Conservation (phyloP, 2,888 invertebrate species). For the Cerceris rybyensis region DNA sequence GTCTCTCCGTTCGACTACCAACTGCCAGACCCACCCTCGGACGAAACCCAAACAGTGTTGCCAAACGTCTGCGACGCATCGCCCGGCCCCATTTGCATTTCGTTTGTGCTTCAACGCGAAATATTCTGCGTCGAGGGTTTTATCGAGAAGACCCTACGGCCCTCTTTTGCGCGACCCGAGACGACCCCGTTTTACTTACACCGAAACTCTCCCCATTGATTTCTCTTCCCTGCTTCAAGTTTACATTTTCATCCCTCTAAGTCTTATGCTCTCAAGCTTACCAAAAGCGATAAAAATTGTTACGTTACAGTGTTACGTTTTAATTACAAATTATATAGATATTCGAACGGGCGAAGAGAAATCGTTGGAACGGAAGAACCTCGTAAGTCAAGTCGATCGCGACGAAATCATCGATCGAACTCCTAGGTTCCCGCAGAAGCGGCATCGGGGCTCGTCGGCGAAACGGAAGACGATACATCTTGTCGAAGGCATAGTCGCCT, state of each 20-base stretch:
- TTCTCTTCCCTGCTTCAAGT: constrained; percentile 3
- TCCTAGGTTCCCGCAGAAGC: background rate
- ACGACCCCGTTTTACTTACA: constrained; percentile 52
- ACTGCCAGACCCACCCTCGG: constrained; percentile 73
- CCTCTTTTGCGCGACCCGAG: constrained; percentile 25
- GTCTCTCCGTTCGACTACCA: constrained; percentile 69
- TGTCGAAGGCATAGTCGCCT: constrained; percentile 56
- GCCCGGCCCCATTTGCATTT: constrained; percentile 79
- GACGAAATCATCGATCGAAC: constrained; percentile 11
- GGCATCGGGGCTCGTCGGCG: constrained; percentile 14
- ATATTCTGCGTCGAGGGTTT: constrained; percentile 76
- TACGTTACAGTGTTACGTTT: no score
- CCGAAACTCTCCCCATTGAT: constrained; percentile 52
- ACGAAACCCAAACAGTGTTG: constrained; percentile 79
- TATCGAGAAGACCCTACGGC: constrained; percentile 59
- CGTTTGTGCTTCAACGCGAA: constrained; percentile 77
- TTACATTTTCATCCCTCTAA: constrained; percentile 25
- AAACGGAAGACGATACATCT: constrained; percentile 62
- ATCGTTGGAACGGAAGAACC: background rate
- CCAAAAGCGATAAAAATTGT: no score
- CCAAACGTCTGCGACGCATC: constrained; percentile 79
- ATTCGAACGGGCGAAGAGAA: background rate
- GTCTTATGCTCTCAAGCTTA: background rate
- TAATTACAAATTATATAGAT: background rate
- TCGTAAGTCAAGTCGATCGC: background rate